Evolutionary conservation across 2,113 vertebrate species (phyloP), one percentile per base, ranked within the genome.

Genomic region (Amblyopsis rosae): DNA sequence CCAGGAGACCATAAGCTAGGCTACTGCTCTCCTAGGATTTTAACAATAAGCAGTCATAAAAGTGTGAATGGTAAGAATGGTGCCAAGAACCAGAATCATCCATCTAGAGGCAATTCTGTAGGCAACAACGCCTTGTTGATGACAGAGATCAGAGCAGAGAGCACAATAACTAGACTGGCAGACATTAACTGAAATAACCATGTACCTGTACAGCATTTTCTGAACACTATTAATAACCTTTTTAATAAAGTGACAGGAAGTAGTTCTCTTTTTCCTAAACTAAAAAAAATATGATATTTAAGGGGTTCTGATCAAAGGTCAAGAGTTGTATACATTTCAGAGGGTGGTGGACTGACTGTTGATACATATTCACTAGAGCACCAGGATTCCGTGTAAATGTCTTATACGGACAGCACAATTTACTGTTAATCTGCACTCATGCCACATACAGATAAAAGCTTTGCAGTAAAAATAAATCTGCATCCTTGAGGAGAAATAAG

Each of bases 381-480:
- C 69, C n/a, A 59, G 71, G 53, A 80, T 80, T 76, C 67, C 76
- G 72, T 82, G 61, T 72, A 72, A 75, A 75, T 57, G 77, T 79
- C 71, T 88, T 81, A 55, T 82, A 84, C 82, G 85, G 85, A 88
- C 78, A 88, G 68, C 78, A 67, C 76, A 80, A 88, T 89, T 91
- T 89, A 91, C 69, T 65, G 79, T 86, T 89, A 84, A 86, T 87
- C 76, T 82, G 79, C 68, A 69, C 75, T 73, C 45, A 63, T 87
- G 89, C 80, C 84, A 82, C 79, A 83, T 80, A 87, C 85, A 87
- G 82, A 88, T 90, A 86, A 86, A 73, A 81, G 71, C 77, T 82
- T 85, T 75, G 70, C 69, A 72, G 82, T 91, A 82, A 82, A 68
- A 86, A 81, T 76, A 80, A 86, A 91, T 87, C 82, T 82, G 77